Base-by-base conservation (phyloP, 64 coral and sea anemone species). In the Stylophora pistillata region DNA sequence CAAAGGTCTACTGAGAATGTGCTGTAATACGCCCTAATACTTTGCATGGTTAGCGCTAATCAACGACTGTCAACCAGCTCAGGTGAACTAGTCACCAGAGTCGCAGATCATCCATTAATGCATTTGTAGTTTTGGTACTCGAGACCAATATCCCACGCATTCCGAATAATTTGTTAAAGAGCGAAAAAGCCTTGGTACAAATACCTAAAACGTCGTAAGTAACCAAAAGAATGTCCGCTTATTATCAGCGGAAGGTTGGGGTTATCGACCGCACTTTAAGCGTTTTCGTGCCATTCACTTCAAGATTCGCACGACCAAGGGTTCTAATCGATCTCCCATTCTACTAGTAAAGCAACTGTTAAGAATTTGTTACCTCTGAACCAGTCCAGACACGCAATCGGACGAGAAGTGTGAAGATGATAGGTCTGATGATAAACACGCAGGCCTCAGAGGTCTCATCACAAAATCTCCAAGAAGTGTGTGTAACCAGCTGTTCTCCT, bases 401-500 rank as follows among this genome's bases (percentile, higher is more conserved):
- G 88, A 73, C 16, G 93, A 90, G 72, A 93, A 95, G 85, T 99
- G 97, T 63, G 96, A 84, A 37, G 93, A 88, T 15, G 97, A 92
- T 53, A 95, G 57, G 18, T 95, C 93, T 15, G 97, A 91, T 13
- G 97, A 99, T 73, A 99, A 88, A 73, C 94, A 95, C 55, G 97
- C 91, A 0, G 97, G 97, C 71, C 93, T 79, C 56, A 99, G 76
- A 0, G 97, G 93, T n/a, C 97, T 87, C 33, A 95, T 86, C 47
- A 89, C 90, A 61, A 95, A 95, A 53, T 99, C 97, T 85, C 97
- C 90, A 15, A 99, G 72, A 15, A 99, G 57, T 23, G 97, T 88
- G 52, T 99, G 97, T 69, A 99, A 31, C 97, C 97, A 99, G 33
- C 94, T 87, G 66, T 94, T 95, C 59, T 99, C 94, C 75, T 99